Evolutionary conservation across 2,797 vertebrate genomes (phyloP).

Genomic region (Emys orbicularis): DNA sequence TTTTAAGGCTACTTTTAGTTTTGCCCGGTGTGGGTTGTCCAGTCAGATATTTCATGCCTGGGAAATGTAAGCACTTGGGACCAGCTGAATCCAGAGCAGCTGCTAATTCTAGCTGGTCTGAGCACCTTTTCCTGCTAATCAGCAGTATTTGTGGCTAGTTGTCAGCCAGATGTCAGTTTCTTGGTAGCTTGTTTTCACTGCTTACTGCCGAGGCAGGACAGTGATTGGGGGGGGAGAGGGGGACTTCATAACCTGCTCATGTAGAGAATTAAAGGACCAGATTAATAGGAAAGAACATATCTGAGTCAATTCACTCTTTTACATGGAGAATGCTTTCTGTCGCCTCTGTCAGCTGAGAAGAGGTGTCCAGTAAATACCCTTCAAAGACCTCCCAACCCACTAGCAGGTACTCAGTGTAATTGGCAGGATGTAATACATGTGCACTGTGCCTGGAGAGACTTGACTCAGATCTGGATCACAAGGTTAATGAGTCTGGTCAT

Average conservation of each 20-base stretch:
- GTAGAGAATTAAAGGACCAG: fast-evolving
- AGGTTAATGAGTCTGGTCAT: background rate
- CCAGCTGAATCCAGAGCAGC: background rate
- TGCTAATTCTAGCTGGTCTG: constrained; percentile 24
- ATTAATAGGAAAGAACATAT: background rate
- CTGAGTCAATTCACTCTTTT: background rate
- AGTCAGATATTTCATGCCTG: background rate
- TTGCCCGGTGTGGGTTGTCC: constrained; percentile 25
- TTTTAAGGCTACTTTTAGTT: constrained; percentile 32
- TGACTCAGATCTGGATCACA: background rate
- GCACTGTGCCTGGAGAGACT: background rate
- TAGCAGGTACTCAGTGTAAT: fast-evolving
- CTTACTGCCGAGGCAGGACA: background rate
- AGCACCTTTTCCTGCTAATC: constrained; percentile 21
- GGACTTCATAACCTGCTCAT: background rate
- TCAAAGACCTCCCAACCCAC: background rate
- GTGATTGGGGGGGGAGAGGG: background rate
- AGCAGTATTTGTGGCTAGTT: background rate
- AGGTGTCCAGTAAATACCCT: background rate
- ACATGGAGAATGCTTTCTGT: background rate
- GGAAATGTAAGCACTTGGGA: background rate
- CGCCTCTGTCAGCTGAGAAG: background rate
- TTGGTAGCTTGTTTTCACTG: background rate
- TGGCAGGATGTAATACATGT: fast-evolving
- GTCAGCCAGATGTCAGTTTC: constrained; percentile 16